These are phyloP conservation scores for Acridotheres tristis DNA, from an alignment of 2,797 vertebrate genomes.

Conservation along the genomic window DNA sequence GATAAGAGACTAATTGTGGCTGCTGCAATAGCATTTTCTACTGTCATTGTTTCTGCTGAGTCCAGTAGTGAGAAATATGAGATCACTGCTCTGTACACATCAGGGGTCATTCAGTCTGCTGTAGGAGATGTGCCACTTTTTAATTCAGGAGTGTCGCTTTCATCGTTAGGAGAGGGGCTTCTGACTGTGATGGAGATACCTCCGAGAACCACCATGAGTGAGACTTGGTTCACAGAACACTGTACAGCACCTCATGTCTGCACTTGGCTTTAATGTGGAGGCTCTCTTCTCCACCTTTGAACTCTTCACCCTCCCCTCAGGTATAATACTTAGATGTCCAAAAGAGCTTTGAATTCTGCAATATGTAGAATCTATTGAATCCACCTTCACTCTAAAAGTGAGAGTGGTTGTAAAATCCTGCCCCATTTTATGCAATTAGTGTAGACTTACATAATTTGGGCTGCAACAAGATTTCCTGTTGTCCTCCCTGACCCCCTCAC, in stretches of 20 bases:
- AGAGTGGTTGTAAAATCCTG: background rate
- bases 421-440: background rate
- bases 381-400: background rate
- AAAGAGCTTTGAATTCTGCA: background rate
- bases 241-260: background rate
- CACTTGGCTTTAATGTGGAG: background rate
- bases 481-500: background rate
- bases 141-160: background rate
- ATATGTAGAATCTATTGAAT: background rate
- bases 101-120: background rate
- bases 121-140: background rate
- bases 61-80: background rate
- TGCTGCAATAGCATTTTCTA: background rate
- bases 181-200: background rate
- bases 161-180: background rate
- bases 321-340: background rate
- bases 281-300: background rate
- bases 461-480: background rate
- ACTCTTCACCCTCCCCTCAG: background rate
- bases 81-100: background rate
- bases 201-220: background rate
- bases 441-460: background rate
- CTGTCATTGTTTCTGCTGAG: background rate
- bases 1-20: background rate
- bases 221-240: background rate